These are phyloP conservation scores for Podotricha telesiphe DNA, from an alignment of 2,888 invertebrate genomes.

Conservation along the genomic window DNA sequence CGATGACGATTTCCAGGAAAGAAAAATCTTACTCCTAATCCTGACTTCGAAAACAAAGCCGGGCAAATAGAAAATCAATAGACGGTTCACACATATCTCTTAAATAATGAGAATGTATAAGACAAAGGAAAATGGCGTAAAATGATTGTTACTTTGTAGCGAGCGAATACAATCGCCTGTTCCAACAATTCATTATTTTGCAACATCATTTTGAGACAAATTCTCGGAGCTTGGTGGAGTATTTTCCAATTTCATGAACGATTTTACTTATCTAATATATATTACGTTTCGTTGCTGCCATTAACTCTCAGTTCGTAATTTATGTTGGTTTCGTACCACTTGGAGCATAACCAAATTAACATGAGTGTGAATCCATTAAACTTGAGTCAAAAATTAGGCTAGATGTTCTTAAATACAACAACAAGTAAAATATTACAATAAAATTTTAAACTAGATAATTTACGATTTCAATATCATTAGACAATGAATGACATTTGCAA, in stretches of 20 bases:
- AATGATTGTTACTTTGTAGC: conserved; percentile 40
- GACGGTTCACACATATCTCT: conserved; percentile 56
- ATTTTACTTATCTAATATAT: conserved; percentile 23
- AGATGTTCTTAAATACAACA: neutral
- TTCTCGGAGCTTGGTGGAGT: conserved; percentile 5
- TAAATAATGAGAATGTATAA: conserved; percentile 42
- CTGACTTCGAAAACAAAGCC: conserved; percentile 51
- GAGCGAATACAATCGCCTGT: conserved; percentile 41
- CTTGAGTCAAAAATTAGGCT: neutral
- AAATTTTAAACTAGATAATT: too few species aligned
- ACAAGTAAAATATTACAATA: too few species aligned
- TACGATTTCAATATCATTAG: too few species aligned
- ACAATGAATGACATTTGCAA: too few species aligned
- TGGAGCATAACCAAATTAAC: conserved; percentile 10
- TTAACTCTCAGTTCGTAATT: conserved; percentile 15
- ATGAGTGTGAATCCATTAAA: neutral
- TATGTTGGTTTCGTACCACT: conserved; percentile 6
- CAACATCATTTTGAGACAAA: conserved; percentile 28
- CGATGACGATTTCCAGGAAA: conserved; percentile 5
- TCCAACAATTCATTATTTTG: conserved; percentile 38
- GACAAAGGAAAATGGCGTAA: conserved; percentile 35
- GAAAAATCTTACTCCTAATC: conserved; percentile 23
- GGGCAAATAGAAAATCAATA: conserved; percentile 65
- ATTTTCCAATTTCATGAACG: conserved; percentile 24
- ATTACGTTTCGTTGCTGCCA: conserved; percentile 12